Base-by-base conservation (phyloP, 2,113 vertebrate species). In the Chloropsis hardwickii region DNA sequence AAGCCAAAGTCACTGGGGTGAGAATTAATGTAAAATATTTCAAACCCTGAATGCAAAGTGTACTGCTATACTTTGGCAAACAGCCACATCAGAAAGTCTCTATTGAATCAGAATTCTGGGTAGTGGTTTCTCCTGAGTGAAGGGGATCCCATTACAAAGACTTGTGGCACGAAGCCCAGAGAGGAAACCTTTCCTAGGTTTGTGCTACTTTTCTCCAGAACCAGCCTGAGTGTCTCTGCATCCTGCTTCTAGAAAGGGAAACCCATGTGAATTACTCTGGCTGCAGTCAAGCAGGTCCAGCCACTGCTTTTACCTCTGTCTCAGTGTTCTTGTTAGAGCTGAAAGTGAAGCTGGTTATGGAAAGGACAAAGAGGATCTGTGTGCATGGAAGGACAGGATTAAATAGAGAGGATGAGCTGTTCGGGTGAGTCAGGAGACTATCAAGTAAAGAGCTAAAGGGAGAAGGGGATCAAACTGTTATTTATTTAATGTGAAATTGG, bases 1-100 rank as follows among this genome's bases (percentile, higher is more conserved):
- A 91, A 94, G 64, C 60, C 88, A 91, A 94, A 94, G 80, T 77
- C 74, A 88, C 60, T 51, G 40, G 71, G n/a, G 81, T 90, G 81
- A 82, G 90, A 93, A 92, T 83, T 90, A 86, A 71, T 25, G 37
- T 54, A 51, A 94, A 91, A 72, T 62, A 74, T 78, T 92, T 81
- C 69, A 93, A 90, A 93, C 78, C 25, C 23, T 76, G 77, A 81
- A 74, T 22, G 31, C 45, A 81, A 80, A 86, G 25, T 12, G 20
- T 70, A 37, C 50, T 83, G n/a, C 51, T 5, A 1, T 57, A 57
- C 42, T 93, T 86, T 81, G 81, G 56, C 72, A 78, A 78, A 57
- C 33, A 78, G 29, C 42, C 64, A 56, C 82, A 77, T 73, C 69
- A 93, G 86, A 92, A 67, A 4, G 5, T 23, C 47, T 92, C 50